Evolutionary conservation across 2,888 invertebrate genomes (phyloP).

Genomic region (Rhorus exstirpatorius): DNA sequence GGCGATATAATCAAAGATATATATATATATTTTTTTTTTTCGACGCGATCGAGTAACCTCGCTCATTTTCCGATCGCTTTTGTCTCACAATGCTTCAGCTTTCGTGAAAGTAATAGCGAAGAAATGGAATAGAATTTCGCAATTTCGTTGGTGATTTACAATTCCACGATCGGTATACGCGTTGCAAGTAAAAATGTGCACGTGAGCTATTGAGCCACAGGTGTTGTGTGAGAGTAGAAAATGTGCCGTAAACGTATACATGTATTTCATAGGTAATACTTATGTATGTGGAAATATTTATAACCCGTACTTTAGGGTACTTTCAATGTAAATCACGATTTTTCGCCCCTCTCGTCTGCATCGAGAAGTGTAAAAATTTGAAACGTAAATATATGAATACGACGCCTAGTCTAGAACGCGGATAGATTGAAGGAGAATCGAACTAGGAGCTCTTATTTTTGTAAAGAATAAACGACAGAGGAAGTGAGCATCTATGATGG

Average conservation of each 20-base stretch:
- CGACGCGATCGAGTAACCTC: constrained; percentile 41
- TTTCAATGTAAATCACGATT: constrained; percentile 46
- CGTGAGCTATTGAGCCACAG: background rate
- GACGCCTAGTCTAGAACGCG: constrained; percentile 33
- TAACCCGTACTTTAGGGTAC: constrained; percentile 9
- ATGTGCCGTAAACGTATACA: constrained; percentile 26
- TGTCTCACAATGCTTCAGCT: constrained; percentile 35
- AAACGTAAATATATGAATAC: constrained; percentile 18
- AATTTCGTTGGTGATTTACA: constrained; percentile 60
- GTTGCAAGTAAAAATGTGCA: background rate
- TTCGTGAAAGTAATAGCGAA: constrained; percentile 31
- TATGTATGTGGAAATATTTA: background rate
- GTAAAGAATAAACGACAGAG: background rate
- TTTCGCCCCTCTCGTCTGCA: constrained; percentile 13
- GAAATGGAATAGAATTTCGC: constrained; percentile 57
- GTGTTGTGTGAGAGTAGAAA: constrained; percentile 11
- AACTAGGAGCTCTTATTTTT: constrained; percentile 9
- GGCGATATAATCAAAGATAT: background rate
- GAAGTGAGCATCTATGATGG: background rate
- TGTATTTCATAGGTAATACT: constrained; percentile 34
- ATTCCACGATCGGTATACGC: background rate
- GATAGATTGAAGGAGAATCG: constrained; percentile 23
- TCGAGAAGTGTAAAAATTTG: constrained; percentile 25
- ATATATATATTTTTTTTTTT: constrained; percentile 1
- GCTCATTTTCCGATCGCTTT: constrained; percentile 44